A percentile compares a stretch with the other conserved stretches of the same genome.
These are phyloP conservation scores for Chamaetylas fuelleborni DNA, from an alignment of 2,113 vertebrate genomes.

Conservation along the genomic window DNA sequence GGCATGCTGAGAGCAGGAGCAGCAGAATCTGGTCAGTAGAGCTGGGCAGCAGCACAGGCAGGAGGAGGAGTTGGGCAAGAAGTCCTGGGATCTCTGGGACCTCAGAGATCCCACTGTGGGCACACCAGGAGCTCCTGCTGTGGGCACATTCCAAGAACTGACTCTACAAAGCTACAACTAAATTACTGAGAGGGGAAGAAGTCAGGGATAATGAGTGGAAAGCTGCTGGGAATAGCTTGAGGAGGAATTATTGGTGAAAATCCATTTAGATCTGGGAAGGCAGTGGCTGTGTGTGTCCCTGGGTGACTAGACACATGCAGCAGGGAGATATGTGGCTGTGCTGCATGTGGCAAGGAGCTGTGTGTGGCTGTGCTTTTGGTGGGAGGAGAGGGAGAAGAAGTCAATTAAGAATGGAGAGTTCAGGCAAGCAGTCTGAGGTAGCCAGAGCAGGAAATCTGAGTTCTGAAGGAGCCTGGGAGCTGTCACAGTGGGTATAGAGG, in stretches of 20 bases:
- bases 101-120: not conserved
- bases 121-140: not conserved
- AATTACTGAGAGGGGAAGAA: not conserved
- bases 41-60: not conserved
- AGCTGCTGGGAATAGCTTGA: not conserved
- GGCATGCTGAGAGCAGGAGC: not conserved
- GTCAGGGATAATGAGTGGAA: not conserved
- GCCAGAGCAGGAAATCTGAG: not conserved
- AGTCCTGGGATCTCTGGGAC: not conserved
- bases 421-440: not conserved
- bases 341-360: rapidly evolving
- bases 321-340: not conserved
- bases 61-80: not conserved
- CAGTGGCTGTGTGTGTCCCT: not conserved
- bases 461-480: not conserved
- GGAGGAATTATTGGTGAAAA: not conserved
- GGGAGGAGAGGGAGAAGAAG: not conserved
- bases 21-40: not conserved
- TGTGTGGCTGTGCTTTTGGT: not conserved
- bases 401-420: not conserved
- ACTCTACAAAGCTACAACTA: not conserved
- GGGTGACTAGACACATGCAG: rapidly evolving
- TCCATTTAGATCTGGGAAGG: not conserved
- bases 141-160: not conserved
- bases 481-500: not conserved